Conservation (phyloP, 2,797 vertebrate genomes). For the Heteromormyrus szaboi region DNA sequence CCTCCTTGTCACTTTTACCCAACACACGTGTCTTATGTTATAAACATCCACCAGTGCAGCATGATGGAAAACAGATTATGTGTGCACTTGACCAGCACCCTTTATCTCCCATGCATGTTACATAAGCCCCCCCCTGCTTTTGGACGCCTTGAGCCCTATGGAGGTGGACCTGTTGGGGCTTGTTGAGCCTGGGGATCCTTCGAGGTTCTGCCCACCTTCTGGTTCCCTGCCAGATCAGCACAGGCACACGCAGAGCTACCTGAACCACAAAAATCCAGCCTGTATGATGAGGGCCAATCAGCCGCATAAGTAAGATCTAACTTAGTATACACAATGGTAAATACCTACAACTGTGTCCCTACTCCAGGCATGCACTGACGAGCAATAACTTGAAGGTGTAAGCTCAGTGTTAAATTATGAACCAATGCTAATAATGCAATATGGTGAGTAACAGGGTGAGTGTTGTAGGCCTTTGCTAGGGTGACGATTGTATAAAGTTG, state of each 20-base stretch:
- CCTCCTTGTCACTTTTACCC: background rate
- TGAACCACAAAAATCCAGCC: background rate
- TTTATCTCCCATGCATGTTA: background rate
- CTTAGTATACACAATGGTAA: background rate
- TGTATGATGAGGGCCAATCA: background rate
- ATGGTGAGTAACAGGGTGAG: background rate
- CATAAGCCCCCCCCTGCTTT: background rate
- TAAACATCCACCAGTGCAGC: background rate
- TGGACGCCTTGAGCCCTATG: background rate
- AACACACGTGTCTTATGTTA: background rate
- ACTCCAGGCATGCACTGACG: background rate
- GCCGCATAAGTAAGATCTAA: background rate
- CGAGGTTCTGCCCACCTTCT: background rate
- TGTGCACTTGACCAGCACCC: background rate
- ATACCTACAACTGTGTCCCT: background rate
- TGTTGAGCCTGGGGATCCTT: background rate
- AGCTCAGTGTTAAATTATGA: background rate
- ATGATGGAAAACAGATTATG: background rate
- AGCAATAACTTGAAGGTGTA: background rate
- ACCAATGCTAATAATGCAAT: background rate
- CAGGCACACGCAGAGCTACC: background rate
- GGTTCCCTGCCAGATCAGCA: background rate
- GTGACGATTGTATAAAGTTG: background rate
- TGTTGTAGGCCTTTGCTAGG: background rate
- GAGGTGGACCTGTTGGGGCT: background rate